Evolutionary conservation across 2,113 vertebrate species (phyloP).

Genomic region (Tyrannus savana): DNA sequence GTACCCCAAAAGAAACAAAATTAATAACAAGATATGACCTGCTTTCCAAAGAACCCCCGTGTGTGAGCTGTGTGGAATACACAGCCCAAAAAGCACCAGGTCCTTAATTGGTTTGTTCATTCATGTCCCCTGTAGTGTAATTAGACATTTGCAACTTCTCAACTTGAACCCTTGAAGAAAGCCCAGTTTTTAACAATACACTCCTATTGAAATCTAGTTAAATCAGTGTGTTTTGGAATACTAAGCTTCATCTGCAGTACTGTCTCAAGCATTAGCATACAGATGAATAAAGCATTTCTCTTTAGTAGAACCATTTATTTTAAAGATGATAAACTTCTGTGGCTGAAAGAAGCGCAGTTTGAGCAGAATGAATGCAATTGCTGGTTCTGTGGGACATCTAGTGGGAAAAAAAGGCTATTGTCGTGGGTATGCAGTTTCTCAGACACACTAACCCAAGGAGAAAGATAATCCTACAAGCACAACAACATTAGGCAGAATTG

Average conservation of each 20-base stretch:
- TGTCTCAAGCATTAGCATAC: background rate
- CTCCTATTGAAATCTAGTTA: background rate
- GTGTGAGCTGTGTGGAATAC: background rate
- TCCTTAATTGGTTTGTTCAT: background rate
- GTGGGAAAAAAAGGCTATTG: conserved; percentile 22
- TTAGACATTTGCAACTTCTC: background rate
- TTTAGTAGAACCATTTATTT: background rate
- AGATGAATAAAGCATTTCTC: background rate
- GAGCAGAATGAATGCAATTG: background rate
- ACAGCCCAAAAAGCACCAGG: background rate
- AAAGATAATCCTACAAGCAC: background rate
- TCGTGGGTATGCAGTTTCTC: background rate
- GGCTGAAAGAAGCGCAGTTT: background rate
- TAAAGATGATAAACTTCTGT: background rate
- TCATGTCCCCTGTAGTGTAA: background rate
- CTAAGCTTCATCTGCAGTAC: background rate
- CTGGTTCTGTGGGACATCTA: conserved; percentile 68
- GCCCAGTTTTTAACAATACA: background rate
- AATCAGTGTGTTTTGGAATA: background rate
- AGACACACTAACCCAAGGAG: fast-evolving
- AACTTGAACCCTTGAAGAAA: background rate
- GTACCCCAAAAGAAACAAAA: background rate
- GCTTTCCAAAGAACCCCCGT: background rate
- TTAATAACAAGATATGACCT: background rate
- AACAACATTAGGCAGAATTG: background rate